A percentile compares a stretch with the other conserved stretches of the same genome.
Evolutionary conservation across 1,140 invertebrate genomes (phyloP).

Genomic region (Eufriesea mexicana): DNA sequence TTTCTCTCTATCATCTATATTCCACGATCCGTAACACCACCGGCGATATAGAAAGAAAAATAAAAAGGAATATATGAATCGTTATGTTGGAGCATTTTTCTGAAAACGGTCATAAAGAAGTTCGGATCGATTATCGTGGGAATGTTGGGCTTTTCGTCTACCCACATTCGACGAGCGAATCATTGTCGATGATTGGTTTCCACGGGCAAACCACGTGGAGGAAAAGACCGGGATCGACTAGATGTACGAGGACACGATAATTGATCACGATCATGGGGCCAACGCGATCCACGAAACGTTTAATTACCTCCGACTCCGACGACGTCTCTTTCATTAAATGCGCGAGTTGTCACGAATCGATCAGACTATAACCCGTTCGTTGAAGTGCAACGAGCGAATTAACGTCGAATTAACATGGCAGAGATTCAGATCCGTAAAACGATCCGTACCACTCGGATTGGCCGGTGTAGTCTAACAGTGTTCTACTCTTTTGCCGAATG

Average conservation of each 20-base stretch:
- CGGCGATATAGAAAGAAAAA: too few species aligned
- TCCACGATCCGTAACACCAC: too few species aligned
- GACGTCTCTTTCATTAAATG: neutral
- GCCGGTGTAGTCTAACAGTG: neutral
- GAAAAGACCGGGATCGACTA: conserved; percentile 12
- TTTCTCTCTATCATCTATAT: neutral
- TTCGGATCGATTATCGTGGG: conserved; percentile 32
- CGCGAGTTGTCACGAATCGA: conserved; percentile 17
- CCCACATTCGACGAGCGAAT: conserved; percentile 32
- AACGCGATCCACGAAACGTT: conserved; percentile 20
- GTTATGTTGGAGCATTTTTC: too few species aligned
- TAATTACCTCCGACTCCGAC: conserved; percentile 28
- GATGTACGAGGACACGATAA: conserved; percentile 49
- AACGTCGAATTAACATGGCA: too few species aligned
- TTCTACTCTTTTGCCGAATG: conserved; percentile 14
- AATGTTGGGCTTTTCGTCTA: conserved; percentile 18
- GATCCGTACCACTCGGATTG: neutral
- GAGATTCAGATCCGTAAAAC: neutral
- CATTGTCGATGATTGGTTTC: neutral
- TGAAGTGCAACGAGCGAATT: neutral
- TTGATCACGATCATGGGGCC: conserved; percentile 38
- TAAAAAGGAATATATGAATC: too few species aligned
- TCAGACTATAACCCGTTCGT: neutral
- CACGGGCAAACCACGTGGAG: neutral
- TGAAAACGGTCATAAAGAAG: neutral